A percentile compares a stretch with the other conserved stretches of the same genome.
These are phyloP conservation scores for Latrodectus hesperus DNA, from an alignment of 2,888 invertebrate genomes.

Conservation along the genomic window DNA sequence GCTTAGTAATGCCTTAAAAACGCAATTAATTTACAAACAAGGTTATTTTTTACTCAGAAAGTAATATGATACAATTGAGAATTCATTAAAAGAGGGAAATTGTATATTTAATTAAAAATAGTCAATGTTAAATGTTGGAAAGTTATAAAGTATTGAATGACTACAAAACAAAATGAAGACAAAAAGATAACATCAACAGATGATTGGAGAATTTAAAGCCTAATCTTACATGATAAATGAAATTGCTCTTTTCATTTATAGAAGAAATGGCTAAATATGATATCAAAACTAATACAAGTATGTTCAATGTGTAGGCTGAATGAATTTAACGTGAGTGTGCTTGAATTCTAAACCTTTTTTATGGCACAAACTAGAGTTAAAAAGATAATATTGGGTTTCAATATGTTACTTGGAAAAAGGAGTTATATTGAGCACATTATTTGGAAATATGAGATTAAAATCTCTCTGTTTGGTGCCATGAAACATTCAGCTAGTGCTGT, in stretches of 20 bases:
- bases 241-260: not conserved
- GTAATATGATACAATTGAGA: not conserved
- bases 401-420: not conserved
- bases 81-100: not conserved
- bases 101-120: not conserved
- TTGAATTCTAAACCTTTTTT: not conserved
- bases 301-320: not conserved
- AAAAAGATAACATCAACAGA: not conserved
- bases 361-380: not conserved
- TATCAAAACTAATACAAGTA: too few relatives aligned
- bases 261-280: not conserved
- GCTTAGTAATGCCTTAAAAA: not conserved
- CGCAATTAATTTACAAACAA: not conserved
- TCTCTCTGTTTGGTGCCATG: too few relatives aligned
- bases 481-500: too few relatives aligned
- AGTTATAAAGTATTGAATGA: not conserved
- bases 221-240: not conserved
- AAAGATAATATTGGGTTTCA: not conserved
- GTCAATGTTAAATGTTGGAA: not conserved
- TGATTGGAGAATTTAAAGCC: too few relatives aligned
- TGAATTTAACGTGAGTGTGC: not conserved
- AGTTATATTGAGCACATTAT: not conserved
- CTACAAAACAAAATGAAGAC: not conserved
- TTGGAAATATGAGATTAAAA: not conserved
- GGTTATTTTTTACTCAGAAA: not conserved